Evolutionary conservation across 1,140 invertebrate species (phyloP).

Genomic region (Drosophila pseudoananassae): DNA sequence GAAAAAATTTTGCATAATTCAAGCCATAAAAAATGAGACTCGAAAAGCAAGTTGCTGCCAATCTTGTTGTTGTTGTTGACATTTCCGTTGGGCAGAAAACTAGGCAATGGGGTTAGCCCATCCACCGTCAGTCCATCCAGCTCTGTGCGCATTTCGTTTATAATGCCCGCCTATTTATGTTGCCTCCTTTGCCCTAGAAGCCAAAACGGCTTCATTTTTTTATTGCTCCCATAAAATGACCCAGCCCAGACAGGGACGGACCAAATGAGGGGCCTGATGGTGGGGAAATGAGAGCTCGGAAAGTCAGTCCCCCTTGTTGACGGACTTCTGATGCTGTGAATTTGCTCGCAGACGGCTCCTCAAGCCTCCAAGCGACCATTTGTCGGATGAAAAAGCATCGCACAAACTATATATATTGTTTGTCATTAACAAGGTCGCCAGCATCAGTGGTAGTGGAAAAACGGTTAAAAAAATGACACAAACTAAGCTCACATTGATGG

Average conservation of each 20-base stretch:
- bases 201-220: constrained; percentile 35
- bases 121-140: constrained; percentile 3
- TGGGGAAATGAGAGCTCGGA: neutral
- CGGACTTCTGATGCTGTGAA: constrained; percentile 60
- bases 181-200: constrained; percentile 21
- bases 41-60: constrained; percentile 32
- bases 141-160: constrained; percentile 52
- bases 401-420: constrained; percentile 79
- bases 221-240: constrained; percentile 44
- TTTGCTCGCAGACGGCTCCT: constrained; percentile 44
- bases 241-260: constrained; percentile 16
- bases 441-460: constrained; percentile 35
- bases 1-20: constrained; percentile 76
- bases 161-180: constrained; percentile 64
- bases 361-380: constrained; percentile 55
- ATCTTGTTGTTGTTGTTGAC: constrained; percentile 69
- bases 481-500: constrained; percentile 73
- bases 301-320: constrained; percentile 23
- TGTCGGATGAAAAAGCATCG: constrained; percentile 63
- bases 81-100: constrained; percentile 62
- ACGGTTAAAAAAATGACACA: constrained; percentile 19
- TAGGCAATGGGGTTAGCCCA: constrained; percentile 71
- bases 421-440: constrained; percentile 76
- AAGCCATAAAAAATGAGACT: constrained; percentile 60
- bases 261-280: constrained; percentile 16